Percentiles rank a stretch among this genome's conserved stretches.
These are phyloP conservation scores for Corythucha ciliata DNA, from an alignment of 2,888 invertebrate genomes.

Conservation along the genomic window DNA sequence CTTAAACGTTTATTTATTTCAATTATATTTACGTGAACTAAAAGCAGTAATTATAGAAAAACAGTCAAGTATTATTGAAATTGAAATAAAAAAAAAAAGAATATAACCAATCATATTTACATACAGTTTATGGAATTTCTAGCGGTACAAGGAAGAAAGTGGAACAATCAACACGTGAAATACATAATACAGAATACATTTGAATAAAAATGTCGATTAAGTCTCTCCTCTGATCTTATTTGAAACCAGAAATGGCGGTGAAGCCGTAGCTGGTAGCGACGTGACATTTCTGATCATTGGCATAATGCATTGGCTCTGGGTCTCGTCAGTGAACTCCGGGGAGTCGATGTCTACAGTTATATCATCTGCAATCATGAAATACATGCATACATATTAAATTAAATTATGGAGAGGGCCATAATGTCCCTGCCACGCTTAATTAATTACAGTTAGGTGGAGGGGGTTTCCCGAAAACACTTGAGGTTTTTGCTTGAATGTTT, in stretches of 20 bases:
- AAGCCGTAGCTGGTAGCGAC: background rate
- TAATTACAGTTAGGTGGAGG: too few relatives aligned
- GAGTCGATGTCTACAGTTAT: slow-evolving; percentile 1
- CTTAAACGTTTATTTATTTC: slow-evolving; percentile 1
- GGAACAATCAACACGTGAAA: too few relatives aligned
- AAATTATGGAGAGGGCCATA: too few relatives aligned
- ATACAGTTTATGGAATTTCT: too few relatives aligned
- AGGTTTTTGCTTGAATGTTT: too few relatives aligned
- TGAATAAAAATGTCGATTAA: background rate
- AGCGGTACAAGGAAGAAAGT: too few relatives aligned
- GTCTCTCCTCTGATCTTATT: background rate
- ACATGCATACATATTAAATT: too few relatives aligned
- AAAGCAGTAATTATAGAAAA: slow-evolving; percentile 7
- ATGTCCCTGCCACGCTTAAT: too few relatives aligned
- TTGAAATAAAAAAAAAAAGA: too few relatives aligned
- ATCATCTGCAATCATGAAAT: slow-evolving; percentile 14
- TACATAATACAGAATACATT: background rate
- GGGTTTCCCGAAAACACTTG: too few relatives aligned
- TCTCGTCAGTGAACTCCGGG: slow-evolving; percentile 3
- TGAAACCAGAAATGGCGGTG: slow-evolving; percentile 5
- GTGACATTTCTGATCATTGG: too few relatives aligned
- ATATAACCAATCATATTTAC: too few relatives aligned
- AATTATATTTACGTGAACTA: background rate
- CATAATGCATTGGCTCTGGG: background rate
- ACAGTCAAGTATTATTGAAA: background rate